Base-by-base conservation (phyloP, 2,113 vertebrate genomes). In the Sphaerodactylus townsendi region DNA sequence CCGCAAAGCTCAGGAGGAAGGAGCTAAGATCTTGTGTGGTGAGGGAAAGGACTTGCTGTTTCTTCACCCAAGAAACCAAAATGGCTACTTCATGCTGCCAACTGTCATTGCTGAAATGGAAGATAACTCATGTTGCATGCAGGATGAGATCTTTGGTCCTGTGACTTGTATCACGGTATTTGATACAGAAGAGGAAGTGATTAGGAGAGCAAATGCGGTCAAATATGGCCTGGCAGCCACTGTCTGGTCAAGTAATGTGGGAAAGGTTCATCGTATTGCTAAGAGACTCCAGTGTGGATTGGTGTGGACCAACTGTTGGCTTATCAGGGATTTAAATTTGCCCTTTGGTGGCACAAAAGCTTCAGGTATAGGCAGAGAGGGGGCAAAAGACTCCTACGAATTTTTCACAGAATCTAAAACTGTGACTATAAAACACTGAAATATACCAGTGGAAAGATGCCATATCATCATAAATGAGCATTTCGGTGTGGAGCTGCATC, bases 251-350 rank as follows among this genome's bases (percentile, higher is more conserved):
- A 56, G 91, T 50, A 95, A 97, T 0, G 97, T 99, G 86, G 98
- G 97, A 1, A 96, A 96, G 0, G 82, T 98, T 64, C 98, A 99
- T 92, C 92, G 98, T 0, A 94, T 99, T 86, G 98, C 98, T 39
- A 95, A 87, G 94, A 95, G 78, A 75, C 87, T 99, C 4, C 97
- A 99, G 88, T 93, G 97, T 0, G 99, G 99, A 0, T 74, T 99
- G 92, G 97, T 99, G 81, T 99, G 98, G 98, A 97, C 97, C 94
- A 99, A 99, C 93, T 99, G 98, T 94, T 99, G 98, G 99, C 95
- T 99, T 72, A 91, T 99, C 90, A 96, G 98, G 77, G 98, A 99
- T 88, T 95, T 99, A 88, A 99, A 99, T 87, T 96, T 99, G 88
- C 99, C 99, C 0, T 99, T 99, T 23, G 98, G 99, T 37, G 99